phyloP scores from a whole-genome alignment of 2,888 invertebrate genomes.

The Gymnoscelis rufifasciata region DNA sequence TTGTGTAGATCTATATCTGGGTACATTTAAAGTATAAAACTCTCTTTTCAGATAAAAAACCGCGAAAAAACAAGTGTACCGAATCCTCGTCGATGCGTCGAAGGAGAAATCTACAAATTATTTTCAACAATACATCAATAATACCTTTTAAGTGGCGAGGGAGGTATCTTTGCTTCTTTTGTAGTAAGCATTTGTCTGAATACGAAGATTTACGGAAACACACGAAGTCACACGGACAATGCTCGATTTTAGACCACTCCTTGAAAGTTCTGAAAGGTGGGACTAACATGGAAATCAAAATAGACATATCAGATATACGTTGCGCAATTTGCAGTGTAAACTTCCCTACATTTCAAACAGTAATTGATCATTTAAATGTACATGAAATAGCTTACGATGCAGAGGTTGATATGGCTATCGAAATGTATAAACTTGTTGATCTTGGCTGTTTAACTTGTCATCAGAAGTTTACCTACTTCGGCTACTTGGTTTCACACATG shows the following conservation, averaged over 20 bases:
- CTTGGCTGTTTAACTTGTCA: conserved; percentile 56
- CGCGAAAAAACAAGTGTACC: conserved; percentile 55
- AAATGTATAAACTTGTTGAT: conserved; percentile 57
- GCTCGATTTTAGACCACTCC: conserved; percentile 62
- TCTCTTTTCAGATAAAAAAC: conserved; percentile 64
- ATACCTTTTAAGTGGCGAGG: conserved; percentile 75
- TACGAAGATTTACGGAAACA: conserved; percentile 58
- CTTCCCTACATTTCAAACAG: conserved; percentile 43
- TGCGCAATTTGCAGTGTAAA: conserved; percentile 57
- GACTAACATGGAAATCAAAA: conserved; percentile 70
- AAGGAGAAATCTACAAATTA: conserved; percentile 60
- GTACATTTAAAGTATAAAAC: conserved; percentile 69
- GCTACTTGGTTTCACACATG: conserved; percentile 65
- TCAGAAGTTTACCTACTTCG: conserved; percentile 64
- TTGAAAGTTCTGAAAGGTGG: conserved; percentile 66
- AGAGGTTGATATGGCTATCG: conserved; percentile 64
- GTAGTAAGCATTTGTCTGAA: conserved; percentile 59
- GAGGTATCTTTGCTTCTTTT: conserved; percentile 68
- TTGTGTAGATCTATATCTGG: conserved; percentile 35
- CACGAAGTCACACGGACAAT: conserved; percentile 60
- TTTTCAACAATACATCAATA: conserved; percentile 68
- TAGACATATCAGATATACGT: conserved; percentile 59
- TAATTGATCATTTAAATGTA: conserved; percentile 54
- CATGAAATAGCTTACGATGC: conserved; percentile 60
- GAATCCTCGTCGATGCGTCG: conserved; percentile 67